Percentiles rank a stretch among this genome's conserved stretches.
phyloP scores from a whole-genome alignment of 2,113 vertebrate species.

The Mesoclemmys tuberculata region DNA sequence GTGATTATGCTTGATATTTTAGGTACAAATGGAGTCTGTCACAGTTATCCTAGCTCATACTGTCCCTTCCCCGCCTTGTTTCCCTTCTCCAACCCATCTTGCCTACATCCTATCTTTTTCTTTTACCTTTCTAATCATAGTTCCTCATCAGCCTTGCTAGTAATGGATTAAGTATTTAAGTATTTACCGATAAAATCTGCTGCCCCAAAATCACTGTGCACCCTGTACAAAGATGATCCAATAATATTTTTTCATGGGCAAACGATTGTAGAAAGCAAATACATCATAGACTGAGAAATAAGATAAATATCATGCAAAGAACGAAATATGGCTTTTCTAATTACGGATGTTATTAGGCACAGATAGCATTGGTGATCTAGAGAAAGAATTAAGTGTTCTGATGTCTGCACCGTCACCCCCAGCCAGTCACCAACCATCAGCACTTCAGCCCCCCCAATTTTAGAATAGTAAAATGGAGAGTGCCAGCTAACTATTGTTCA shows the following conservation, averaged over 20 bases:
- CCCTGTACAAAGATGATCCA: rapidly evolving
- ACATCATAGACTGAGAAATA: rapidly evolving
- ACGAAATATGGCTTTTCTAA: not conserved
- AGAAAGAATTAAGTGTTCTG: not conserved
- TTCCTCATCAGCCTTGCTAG: not conserved
- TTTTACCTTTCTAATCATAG: not conserved
- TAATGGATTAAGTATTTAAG: not conserved
- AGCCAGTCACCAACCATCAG: not conserved
- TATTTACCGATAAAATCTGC: not conserved
- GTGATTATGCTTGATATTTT: not conserved
- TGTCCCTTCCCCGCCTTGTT: not conserved
- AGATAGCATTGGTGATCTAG: not conserved
- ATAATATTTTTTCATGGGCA: rapidly evolving
- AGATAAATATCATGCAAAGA: rapidly evolving
- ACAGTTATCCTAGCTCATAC: not conserved
- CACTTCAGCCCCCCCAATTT: not conserved
- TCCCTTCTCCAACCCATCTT: not conserved
- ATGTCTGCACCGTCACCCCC: not conserved
- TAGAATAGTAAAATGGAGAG: rapidly evolving
- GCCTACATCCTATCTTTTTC: not conserved
- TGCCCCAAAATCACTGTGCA: not conserved
- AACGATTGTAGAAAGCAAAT: not conserved
- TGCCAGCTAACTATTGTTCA: rapidly evolving
- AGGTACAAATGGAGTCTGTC: not conserved
- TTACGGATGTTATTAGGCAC: not conserved